Evolutionary conservation across 1,140 invertebrate species (phyloP), one percentile per base, ranked within the genome.

Genomic region (Mesaphorura yosii): DNA sequence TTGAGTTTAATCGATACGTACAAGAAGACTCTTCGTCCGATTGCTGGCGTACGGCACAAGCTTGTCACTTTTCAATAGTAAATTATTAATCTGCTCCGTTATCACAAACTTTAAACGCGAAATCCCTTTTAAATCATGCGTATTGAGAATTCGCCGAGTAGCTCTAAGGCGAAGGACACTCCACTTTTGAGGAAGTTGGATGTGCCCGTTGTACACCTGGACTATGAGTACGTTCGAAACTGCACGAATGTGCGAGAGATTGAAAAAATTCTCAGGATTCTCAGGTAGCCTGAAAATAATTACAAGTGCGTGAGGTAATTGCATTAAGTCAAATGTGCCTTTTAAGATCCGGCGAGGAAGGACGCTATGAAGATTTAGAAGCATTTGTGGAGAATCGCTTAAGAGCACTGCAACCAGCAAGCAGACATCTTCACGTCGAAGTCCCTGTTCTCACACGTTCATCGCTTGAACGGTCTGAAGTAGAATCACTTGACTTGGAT

Each of bases 331-430:
- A n/a, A n/a, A n/a, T n/a, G n/a, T n/a, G n/a, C n/a, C n/a, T n/a
- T n/a, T n/a, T n/a, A n/a, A n/a, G n/a, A 31, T 82, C 79, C 28
- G 78, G 79, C n/a, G 76, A 82, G 66, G 81, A 82, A 70, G 81
- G 81, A 1, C 65, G 66, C 51, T 83, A 70, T 68, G 79, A 79
- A 6, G 73, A 80, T 51, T 67, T 83, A 28, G 67, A 69, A 0
- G 69, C 66, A 29, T 70, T 66, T 57, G 72, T 76, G 1, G 78
- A 80, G 66, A 65, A 76, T 2, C 71, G 72, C 48, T 64, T 83
- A 4, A 57, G 59, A 2, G 41, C 48, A 38, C 46, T 82, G 1
- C 74, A 76, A 49, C 76, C 78, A 1, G 66, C 69, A 0, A 80
- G 76, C 64, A 67, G 64, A 53, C 53, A 76, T 25, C 67, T 81